Percentiles rank a stretch among this genome's conserved stretches.
Conservation (phyloP, 2,797 vertebrate species). For the Malacoctenus gilli region DNA sequence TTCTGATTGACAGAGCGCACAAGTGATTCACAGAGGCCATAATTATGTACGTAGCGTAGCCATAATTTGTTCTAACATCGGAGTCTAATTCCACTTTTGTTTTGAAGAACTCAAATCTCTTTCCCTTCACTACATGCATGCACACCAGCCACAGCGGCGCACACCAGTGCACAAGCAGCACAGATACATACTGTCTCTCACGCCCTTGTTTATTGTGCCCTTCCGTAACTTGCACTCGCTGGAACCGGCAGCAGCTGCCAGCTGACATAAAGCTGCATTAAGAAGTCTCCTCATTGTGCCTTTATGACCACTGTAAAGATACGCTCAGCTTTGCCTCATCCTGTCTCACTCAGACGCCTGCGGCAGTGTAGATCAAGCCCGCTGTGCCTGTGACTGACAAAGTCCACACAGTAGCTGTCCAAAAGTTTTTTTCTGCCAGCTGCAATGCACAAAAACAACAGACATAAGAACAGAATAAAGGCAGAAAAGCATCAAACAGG, state of each 20-base stretch:
- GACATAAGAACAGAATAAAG: conserved; percentile 34
- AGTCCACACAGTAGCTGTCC: conserved; percentile 48
- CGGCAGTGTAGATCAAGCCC: conserved; percentile 47
- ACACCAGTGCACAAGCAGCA: conserved; percentile 1
- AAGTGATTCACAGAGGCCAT: conserved; percentile 28
- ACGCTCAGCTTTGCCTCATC: conserved; percentile 58
- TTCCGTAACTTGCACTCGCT: conserved; percentile 71
- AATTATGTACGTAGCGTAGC: conserved; percentile 4
- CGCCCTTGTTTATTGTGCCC: conserved; percentile 72
- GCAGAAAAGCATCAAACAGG: background rate
- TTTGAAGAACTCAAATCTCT: conserved; percentile 21
- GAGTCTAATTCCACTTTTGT: conserved; percentile 11
- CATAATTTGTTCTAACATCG: conserved; percentile 11
- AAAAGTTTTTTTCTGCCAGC: conserved; percentile 54
- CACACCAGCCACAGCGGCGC: background rate
- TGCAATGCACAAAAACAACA: conserved; percentile 46
- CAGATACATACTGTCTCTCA: conserved; percentile 54
- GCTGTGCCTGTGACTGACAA: conserved; percentile 43
- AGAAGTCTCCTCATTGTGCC: conserved; percentile 72
- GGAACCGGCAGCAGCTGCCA: conserved; percentile 74
- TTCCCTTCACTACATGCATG: background rate
- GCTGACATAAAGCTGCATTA: conserved; percentile 72
- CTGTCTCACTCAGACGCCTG: conserved; percentile 53
- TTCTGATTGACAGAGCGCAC: conserved; percentile 29
- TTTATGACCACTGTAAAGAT: conserved; percentile 76